Conservation (phyloP, 2,888 invertebrate species). For the Tenthredo notha region DNA sequence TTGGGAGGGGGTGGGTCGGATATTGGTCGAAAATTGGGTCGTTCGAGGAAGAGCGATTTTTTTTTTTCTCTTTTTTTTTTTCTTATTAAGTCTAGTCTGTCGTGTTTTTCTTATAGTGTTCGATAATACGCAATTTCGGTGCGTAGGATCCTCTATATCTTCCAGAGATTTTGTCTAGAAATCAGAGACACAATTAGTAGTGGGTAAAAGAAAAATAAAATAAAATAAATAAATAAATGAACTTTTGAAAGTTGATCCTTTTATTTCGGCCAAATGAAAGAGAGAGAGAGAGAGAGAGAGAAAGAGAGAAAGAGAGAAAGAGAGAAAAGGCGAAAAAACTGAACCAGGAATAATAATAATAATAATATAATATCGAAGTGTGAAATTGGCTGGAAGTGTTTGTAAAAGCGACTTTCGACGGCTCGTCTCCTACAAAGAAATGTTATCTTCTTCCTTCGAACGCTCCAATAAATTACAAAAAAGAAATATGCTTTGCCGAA, state of each 20-base stretch:
- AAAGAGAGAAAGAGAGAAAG: background rate
- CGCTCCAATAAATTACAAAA: slow-evolving; percentile 11
- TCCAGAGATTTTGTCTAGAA: slow-evolving; percentile 30
- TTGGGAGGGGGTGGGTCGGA: background rate
- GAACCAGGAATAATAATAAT: background rate
- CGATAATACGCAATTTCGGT: slow-evolving; percentile 33
- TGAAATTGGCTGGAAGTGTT: slow-evolving; percentile 9
- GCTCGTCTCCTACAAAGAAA: background rate
- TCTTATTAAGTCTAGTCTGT: slow-evolving; percentile 51
- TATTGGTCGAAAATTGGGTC: slow-evolving; percentile 10
- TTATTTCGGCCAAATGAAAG: slow-evolving; percentile 17
- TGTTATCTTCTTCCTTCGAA: slow-evolving; percentile 34
- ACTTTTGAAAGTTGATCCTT: slow-evolving; percentile 8
- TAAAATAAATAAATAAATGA: background rate
- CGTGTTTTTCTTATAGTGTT: slow-evolving; percentile 34
- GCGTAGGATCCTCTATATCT: slow-evolving; percentile 45
- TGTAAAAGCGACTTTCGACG: slow-evolving; percentile 28
- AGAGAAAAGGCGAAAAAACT: background rate
- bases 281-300: background rate
- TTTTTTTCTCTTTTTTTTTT: background rate
- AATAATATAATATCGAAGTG: background rate
- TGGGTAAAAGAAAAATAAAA: background rate
- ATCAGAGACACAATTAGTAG: slow-evolving; percentile 20
- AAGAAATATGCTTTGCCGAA: slow-evolving; percentile 16
- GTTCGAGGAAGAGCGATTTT: slow-evolving; percentile 42